Evolutionary conservation across 2,888 invertebrate species (phyloP).

Genomic region (Tipula lateralis): DNA sequence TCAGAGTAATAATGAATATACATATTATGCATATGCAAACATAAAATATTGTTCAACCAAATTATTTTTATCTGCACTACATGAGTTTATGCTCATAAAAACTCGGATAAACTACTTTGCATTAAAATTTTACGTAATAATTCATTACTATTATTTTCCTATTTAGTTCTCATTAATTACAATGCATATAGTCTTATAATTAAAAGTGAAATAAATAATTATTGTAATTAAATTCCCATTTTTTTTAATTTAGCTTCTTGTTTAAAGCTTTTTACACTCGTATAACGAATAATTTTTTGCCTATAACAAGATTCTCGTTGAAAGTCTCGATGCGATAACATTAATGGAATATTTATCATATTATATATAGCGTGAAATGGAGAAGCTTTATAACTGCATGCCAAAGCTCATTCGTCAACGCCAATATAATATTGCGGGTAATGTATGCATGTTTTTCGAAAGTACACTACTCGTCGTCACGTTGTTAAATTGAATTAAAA

Average conservation of each 20-base stretch:
- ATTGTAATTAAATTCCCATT: not conserved
- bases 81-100: not conserved
- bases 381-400: no score
- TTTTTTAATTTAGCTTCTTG: not conserved
- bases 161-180: not conserved
- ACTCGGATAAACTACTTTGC: not conserved
- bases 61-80: not conserved
- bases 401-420: not conserved
- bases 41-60: not conserved
- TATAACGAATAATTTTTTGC: not conserved
- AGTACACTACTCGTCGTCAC: not conserved
- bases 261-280: not conserved
- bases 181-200: constrained; percentile 11
- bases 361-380: not conserved
- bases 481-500: not conserved
- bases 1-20: not conserved
- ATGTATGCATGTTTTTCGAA: not conserved
- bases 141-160: not conserved
- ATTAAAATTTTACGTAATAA: not conserved
- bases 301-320: not conserved
- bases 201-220: constrained; percentile 11
- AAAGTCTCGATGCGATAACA: not conserved
- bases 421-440: not conserved
- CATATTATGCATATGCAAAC: not conserved
- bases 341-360: not conserved